These are phyloP conservation scores for Panagrolaimus sp. DNA, from an alignment of 1,140 invertebrate genomes.

Conservation along the genomic window DNA sequence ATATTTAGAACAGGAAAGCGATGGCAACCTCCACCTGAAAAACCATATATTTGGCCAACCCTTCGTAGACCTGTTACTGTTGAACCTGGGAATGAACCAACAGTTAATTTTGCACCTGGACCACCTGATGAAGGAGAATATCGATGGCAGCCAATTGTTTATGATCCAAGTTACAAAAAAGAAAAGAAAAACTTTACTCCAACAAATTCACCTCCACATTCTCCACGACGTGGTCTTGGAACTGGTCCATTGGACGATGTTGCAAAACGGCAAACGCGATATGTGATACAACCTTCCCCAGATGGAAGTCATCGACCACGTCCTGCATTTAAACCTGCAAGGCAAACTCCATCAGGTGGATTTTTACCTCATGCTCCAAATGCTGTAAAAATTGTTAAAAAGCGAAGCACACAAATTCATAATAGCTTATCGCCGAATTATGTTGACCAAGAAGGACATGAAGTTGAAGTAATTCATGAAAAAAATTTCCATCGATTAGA, in stretches of 20 bases:
- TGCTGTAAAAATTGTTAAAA: slow-evolving; percentile 50
- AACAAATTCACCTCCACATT: slow-evolving; percentile 45
- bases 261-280: slow-evolving; percentile 45
- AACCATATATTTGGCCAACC: slow-evolving; percentile 52
- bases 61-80: slow-evolving; percentile 31
- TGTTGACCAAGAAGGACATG: slow-evolving; percentile 26
- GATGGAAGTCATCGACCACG: slow-evolving; percentile 56
- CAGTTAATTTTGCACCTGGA: slow-evolving; percentile 29
- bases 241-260: slow-evolving; percentile 47
- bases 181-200: slow-evolving; percentile 55
- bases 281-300: slow-evolving; percentile 47
- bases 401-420: slow-evolving; percentile 32
- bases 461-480: slow-evolving; percentile 48
- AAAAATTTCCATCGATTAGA: slow-evolving; percentile 38
- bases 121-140: slow-evolving; percentile 19
- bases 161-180: slow-evolving; percentile 42
- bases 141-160: slow-evolving; percentile 47
- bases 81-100: slow-evolving; percentile 19
- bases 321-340: slow-evolving; percentile 41
- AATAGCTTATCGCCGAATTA: slow-evolving; percentile 18
- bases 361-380: slow-evolving; percentile 57
- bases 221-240: slow-evolving; percentile 38
- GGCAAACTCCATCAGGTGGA: slow-evolving; percentile 46
- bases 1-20: slow-evolving; percentile 44
- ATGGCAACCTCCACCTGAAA: slow-evolving; percentile 56